Base-by-base conservation (phyloP, 2,113 vertebrate genomes). In the Sebastes fasciatus region DNA sequence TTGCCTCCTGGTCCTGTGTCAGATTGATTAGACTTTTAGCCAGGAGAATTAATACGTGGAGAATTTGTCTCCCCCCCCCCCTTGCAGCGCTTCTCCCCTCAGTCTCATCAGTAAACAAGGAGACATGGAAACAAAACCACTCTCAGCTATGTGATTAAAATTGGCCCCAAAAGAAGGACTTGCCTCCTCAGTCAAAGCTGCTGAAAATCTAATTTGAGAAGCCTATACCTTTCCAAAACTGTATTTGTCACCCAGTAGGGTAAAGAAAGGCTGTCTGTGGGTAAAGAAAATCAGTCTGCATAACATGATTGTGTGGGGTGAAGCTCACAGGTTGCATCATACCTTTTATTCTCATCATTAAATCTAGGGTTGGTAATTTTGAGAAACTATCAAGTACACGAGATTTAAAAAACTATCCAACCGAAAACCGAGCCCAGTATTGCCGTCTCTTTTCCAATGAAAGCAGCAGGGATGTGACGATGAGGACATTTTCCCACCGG, bases 21-120 rank as follows among this genome's bases (percentile, higher is more conserved):
- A 91, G 90, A 93, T 90, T 93, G 91, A 94, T 94, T 92, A 91
- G 93, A 93, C 91, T 70, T 92, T 93, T 86, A 89, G 84, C 88
- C 71, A 74, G 67, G 91, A 88, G 92, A 94, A 92, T 93, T 94
- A 92, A 91, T 92, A 94, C 80, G 86, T 89, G 84, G 86, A 85
- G 85, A 86, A 88, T 93, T 79, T 90, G 86, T 79, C 68, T 67
- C 26, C 26, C 26, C 26, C 26, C 83, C 74, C 75, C 80, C 86
- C 87, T 83, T 61, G 71, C 78, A 86, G 92, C 51, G 11, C 67
- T 71, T 85, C 84, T 82, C 72, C 82, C 80, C 79, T 85, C 74
- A 57, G 77, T 78, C 88, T 90, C 91, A 88, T 89, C 90, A 90
- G 92, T 94, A 94, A 94, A 95, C 94, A 92, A 86, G 86, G 54